Evolutionary conservation across 2,797 vertebrate species (phyloP), one percentile per base, ranked within the genome.

Genomic region (Molossus molossus): DNA sequence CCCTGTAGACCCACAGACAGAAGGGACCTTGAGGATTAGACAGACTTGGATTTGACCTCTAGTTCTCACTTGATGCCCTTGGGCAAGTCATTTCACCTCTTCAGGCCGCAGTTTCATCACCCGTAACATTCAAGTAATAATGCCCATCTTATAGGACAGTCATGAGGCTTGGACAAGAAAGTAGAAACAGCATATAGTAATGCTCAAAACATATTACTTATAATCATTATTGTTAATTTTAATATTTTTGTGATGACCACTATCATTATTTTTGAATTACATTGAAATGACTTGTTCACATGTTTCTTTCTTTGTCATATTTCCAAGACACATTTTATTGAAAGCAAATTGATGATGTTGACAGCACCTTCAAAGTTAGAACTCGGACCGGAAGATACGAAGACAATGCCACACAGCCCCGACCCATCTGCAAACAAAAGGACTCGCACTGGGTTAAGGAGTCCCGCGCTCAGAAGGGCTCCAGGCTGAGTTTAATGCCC

Each of bases 241-340:
- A 93, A 96, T 77, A 87, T 93, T 92, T 95, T 80, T 90, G 90
- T 91, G 88, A 95, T 83, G 92, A 64, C 83, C 20, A 96, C 67
- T 91, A 93, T 90, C 62, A 75, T 94, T 88, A 94, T 94, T 96
- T 95, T 91, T 81, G 87, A 97, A 95, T 84, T 95, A 23, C 89
- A 81, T 77, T 84, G 45, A 87, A 92, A 96, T 97, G 69, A 77
- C 62, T 95, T 91, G 58, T 90, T 94, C 89, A 81, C 23, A 48
- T 75, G 12, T 87, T 70, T 94, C 79, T 70, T 21, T 76, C 70
- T 85, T 91, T 67, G 76, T 87, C 48, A 70, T 62, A 48, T 69
- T 88, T 86, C 53, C 37, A 93, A 94, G 90, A 45, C 33, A n/a
- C 9, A 87, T 77, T 96, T 75, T 76, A 76, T 65, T 92, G 27